Percentiles rank a stretch among this genome's conserved stretches.
These are phyloP conservation scores for Dolichomitus sp. DNA, from an alignment of 2,888 invertebrate genomes.

Conservation along the genomic window DNA sequence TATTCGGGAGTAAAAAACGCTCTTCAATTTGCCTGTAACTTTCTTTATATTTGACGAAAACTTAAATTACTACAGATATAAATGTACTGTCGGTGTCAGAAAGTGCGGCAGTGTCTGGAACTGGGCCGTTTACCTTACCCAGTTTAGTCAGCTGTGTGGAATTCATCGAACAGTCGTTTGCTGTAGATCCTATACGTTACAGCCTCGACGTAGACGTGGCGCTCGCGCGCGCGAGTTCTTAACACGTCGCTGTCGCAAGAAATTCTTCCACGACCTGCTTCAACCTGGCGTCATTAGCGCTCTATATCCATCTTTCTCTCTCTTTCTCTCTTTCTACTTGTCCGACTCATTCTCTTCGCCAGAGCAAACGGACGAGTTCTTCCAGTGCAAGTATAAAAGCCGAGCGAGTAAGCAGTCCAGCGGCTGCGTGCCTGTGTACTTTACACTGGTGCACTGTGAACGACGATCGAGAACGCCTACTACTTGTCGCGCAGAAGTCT, in stretches of 20 bases:
- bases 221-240: constrained; percentile 19
- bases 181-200: background rate
- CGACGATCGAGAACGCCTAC: constrained; percentile 31
- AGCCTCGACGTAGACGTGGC: constrained; percentile 14
- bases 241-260: constrained; percentile 50
- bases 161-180: constrained; percentile 2
- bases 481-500: constrained; percentile 2
- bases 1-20: too few species aligned
- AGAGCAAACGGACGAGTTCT: constrained; percentile 1
- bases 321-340: background rate
- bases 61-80: too few species aligned
- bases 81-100: too few species aligned
- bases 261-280: constrained; percentile 58
- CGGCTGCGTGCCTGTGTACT: background rate
- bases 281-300: constrained; percentile 27
- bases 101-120: too few species aligned
- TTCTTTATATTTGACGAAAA: too few species aligned
- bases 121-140: too few species aligned
- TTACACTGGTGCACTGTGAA: constrained; percentile 12
- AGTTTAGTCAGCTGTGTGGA: constrained; percentile 2
- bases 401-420: constrained; percentile 7
- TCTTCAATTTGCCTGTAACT: too few species aligned
- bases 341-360: background rate
- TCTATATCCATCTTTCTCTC: background rate
- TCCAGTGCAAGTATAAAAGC: background rate